Evolutionary conservation across 1,140 invertebrate genomes (phyloP).

Genomic region (Caenorhabditis remanei): DNA sequence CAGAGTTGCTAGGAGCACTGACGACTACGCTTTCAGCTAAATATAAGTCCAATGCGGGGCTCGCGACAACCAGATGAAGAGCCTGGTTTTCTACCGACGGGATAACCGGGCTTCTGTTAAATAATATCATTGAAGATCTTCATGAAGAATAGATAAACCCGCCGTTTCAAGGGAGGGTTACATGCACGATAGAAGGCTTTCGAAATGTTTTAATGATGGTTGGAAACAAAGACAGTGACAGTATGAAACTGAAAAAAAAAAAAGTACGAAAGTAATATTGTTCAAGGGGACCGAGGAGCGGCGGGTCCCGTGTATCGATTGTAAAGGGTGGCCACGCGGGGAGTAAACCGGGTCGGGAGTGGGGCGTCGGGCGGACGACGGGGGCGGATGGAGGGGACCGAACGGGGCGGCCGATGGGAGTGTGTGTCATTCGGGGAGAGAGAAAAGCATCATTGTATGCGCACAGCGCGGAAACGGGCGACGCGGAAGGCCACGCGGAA

Average conservation of each 20-base stretch:
- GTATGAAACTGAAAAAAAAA: background rate
- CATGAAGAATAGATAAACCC: too few relatives aligned
- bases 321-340: background rate
- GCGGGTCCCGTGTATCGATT: constrained; percentile 18
- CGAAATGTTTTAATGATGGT: too few relatives aligned
- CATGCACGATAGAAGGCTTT: too few relatives aligned
- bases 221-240: background rate
- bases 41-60: too few relatives aligned
- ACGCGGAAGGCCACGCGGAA: constrained; percentile 54
- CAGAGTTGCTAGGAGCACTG: too few relatives aligned
- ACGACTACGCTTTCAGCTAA: too few relatives aligned
- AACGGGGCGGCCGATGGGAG: constrained; percentile 27
- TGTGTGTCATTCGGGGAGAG: constrained; percentile 11
- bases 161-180: too few relatives aligned
- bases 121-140: too few relatives aligned
- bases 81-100: too few relatives aligned
- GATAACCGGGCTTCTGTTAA: too few relatives aligned
- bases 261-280: background rate
- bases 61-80: too few relatives aligned
- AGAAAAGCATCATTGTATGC: constrained; percentile 21
- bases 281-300: background rate
- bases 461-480: constrained; percentile 48
- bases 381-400: constrained; percentile 16
- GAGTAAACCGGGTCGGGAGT: constrained; percentile 42
- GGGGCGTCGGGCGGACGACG: constrained; percentile 8